Conservation (phyloP, 2,888 invertebrate species). For the Therioaphis trifolii region DNA sequence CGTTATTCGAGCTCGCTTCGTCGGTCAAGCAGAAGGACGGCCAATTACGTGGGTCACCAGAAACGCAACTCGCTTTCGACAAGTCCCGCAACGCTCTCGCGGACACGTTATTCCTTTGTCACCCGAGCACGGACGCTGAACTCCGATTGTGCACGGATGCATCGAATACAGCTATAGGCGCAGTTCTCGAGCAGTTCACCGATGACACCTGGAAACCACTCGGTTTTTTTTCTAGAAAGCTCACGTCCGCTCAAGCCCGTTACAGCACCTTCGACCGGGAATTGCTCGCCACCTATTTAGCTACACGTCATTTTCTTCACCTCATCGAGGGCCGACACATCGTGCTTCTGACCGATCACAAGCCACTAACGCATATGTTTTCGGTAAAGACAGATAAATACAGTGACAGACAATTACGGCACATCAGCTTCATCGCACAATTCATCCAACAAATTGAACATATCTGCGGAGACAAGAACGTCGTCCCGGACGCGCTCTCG, state of each 20-base stretch:
- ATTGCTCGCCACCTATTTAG: slow-evolving; percentile 56
- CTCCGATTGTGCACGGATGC: too few relatives aligned
- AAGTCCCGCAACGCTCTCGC: neutral
- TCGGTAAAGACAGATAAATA: neutral
- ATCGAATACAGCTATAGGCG: too few relatives aligned
- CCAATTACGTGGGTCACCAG: too few relatives aligned
- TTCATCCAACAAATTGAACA: slow-evolving; percentile 54
- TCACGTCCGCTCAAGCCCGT: too few relatives aligned
- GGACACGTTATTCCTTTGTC: neutral
- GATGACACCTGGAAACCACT: too few relatives aligned
- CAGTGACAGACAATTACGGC: neutral
- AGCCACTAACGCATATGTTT: slow-evolving; percentile 57
- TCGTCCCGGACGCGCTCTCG: slow-evolving; percentile 60
- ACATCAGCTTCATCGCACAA: slow-evolving; percentile 46
- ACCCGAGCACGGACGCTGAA: too few relatives aligned
- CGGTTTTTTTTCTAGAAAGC: too few relatives aligned
- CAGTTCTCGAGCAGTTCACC: too few relatives aligned
- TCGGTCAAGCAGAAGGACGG: neutral
- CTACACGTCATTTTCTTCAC: slow-evolving; percentile 51
- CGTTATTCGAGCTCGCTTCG: neutral
- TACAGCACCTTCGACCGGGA: slow-evolving; percentile 31
- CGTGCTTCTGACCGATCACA: slow-evolving; percentile 60
- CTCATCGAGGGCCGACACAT: slow-evolving; percentile 59
- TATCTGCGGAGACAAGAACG: slow-evolving; percentile 38
- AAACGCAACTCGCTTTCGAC: neutral